Evolutionary conservation across 1,140 invertebrate genomes (phyloP).

Genomic region (Manduca sexta): DNA sequence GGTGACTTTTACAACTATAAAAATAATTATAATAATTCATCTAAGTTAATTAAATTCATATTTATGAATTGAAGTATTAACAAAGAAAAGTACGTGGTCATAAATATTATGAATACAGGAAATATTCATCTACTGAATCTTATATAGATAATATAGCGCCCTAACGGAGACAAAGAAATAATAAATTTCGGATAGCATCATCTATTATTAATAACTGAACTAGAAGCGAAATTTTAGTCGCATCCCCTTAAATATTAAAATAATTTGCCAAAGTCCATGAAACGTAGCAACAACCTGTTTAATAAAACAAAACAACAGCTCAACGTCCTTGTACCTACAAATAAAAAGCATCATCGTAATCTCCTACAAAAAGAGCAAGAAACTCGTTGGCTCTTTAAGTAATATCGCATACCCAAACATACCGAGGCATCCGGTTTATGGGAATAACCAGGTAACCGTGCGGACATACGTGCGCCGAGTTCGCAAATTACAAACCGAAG

Average conservation of each 20-base stretch:
- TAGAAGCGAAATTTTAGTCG: not conserved
- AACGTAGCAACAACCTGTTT: not conserved
- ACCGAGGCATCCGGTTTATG: slow-evolving; percentile 45
- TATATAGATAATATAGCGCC: too few relatives aligned
- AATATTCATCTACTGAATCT: too few relatives aligned
- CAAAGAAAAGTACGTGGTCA: too few relatives aligned
- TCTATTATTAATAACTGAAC: not conserved
- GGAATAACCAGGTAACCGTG: slow-evolving; percentile 45
- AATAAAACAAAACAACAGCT: not conserved
- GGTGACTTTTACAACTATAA: too few relatives aligned
- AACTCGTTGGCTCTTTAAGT: slow-evolving; percentile 12
- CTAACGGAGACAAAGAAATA: not conserved
- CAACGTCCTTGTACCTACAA: slow-evolving; percentile 14
- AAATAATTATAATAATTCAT: too few relatives aligned
- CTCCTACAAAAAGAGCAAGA: slow-evolving; percentile 20
- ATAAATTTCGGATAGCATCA: not conserved
- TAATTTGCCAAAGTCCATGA: too few relatives aligned
- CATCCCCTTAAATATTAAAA: not conserved
- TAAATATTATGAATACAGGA: too few relatives aligned
- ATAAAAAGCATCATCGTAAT: slow-evolving; percentile 25
- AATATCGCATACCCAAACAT: slow-evolving; percentile 26
- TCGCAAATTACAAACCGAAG: slow-evolving; percentile 37
- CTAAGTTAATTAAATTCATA: too few relatives aligned
- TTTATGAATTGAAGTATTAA: too few relatives aligned
- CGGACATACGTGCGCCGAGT: slow-evolving; percentile 34